Evolutionary conservation across 2,113 vertebrate genomes (phyloP), one percentile per base, ranked within the genome.

Genomic region (Centrocercus urophasianus): DNA sequence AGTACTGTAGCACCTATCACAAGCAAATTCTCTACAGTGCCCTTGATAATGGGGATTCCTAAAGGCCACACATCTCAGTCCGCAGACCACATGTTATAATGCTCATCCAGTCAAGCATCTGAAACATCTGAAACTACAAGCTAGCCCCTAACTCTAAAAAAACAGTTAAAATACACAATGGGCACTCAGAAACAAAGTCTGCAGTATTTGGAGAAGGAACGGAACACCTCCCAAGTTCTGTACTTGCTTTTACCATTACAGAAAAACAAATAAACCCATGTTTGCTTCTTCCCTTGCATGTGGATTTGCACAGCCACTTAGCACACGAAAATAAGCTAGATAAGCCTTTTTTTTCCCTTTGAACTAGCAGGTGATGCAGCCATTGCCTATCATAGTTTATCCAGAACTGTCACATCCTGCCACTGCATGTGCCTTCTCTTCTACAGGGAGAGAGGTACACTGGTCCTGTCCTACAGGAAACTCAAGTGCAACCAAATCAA

Each of bases 401-500:
- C 20, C 90, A 97, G 95, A 96, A 97, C 92, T 96, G 93, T 93
- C 96, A 93, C 96, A 97, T 97, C 96, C 96, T 96, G 96, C 96
- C 38, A 93, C 73, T 91, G 85, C 18, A 91, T 85, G 95, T 88
- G n/a, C 82, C 76, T 96, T 24, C 24, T 60, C 32, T 32, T n/a
- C 2, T 8, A 6, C 19, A 38, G 38, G 38, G 38, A 38, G 38
- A 38, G 38, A 38, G 38, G 38, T 38, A 38, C 38, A 38, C 10
- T 38, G 38, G 38, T 74, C 28, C 42, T 60, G 63, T 15, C 22
- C 67, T 12, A 5, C 19, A 3, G 22, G 25, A 34, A 34, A 57
- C 10, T 48, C 4, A 30, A 13, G 32, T 3, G 8, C 27, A 54
- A 84, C n/a, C n/a, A 65, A 66, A 38, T 4, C 28, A 47, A 19